Evolutionary conservation across 2,113 vertebrate species (phyloP), one percentile per base, ranked within the genome.

Genomic region (Rynchops niger): DNA sequence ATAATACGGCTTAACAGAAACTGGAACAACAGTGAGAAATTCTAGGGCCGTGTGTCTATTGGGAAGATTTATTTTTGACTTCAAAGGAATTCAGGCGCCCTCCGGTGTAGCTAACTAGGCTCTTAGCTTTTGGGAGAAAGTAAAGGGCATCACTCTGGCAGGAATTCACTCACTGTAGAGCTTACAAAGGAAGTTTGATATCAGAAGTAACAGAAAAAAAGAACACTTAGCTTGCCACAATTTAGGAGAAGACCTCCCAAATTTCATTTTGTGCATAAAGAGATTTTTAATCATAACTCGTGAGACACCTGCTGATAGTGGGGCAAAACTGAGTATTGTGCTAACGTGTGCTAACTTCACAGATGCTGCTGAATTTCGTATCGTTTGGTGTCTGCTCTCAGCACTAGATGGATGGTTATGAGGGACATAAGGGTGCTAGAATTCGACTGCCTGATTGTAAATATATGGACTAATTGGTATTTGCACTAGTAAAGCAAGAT

Each of bases 21-120:
- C 71, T 90, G 90, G 50, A 93, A 81, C 63, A 85, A 38, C 53
- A 73, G 74, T 70, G 92, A 94, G 92, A 93, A 88, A 88, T 92
- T 92, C 79, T 80, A 81, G 79, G 79, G 32, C 45, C 58, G 0
- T 50, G 53, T 86, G 78, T 79, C 76, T 80, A 3, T 20, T 45
- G 53, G 25, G 30, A 65, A 56, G 93, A 58, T 77, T 77, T 82
- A 42, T 93, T 96, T 97, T 93, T 0, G 1, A 83, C 87, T 94
- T 91, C 30, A 45, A 9, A 94, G 78, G 81, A 79, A 82, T 93
- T 65, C 21, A 73, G 85, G 49, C 12, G 0, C 58, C 81, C 36
- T 66, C 15, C 72, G 49, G 72, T 16, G 50, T 8, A 71, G 74
- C 58, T 42, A 26, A 30, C 52, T 38, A 36, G 58, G 67, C 42